Percentiles rank a stretch among this genome's conserved stretches.
These are phyloP conservation scores for Trimorus sp. DNA, from an alignment of 2,888 invertebrate genomes.

Conservation along the genomic window DNA sequence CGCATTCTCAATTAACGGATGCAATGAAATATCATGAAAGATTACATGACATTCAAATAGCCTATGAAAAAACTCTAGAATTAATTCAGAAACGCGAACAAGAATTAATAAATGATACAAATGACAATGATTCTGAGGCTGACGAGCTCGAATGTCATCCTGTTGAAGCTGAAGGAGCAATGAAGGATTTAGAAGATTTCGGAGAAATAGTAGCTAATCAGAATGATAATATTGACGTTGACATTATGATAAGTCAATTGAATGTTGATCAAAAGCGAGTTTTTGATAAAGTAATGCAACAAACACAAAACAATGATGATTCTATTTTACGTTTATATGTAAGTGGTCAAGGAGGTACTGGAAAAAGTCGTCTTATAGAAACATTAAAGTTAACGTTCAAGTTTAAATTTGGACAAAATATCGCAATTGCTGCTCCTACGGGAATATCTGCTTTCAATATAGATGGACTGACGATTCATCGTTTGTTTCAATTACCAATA, in stretches of 20 bases:
- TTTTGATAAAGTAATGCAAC: slow-evolving; percentile 50
- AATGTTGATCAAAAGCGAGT: too few relatives aligned
- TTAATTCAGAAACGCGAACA: slow-evolving; percentile 19
- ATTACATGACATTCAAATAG: slow-evolving; percentile 21
- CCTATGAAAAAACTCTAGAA: slow-evolving; percentile 18
- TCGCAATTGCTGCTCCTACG: slow-evolving; percentile 1
- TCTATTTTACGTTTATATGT: slow-evolving; percentile 3
- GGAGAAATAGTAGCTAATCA: slow-evolving; percentile 13
- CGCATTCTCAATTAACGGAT: background rate
- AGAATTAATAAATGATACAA: background rate
- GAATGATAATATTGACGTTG: background rate
- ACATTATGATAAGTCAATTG: slow-evolving; percentile 44
- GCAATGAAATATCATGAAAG: too few relatives aligned
- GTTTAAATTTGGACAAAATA: background rate
- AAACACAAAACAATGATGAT: background rate
- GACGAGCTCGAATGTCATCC: slow-evolving; percentile 28
- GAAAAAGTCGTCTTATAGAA: slow-evolving; percentile 10
- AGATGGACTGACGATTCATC: too few relatives aligned
- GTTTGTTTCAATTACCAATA: too few relatives aligned
- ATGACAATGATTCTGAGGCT: slow-evolving; percentile 1
- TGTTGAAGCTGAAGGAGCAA: slow-evolving; percentile 41
- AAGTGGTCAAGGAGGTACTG: too few relatives aligned
- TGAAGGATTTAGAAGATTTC: slow-evolving; percentile 50
- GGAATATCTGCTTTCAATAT: too few relatives aligned
- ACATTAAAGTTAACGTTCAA: background rate